Evolutionary conservation across 2,113 vertebrate species (phyloP), one percentile per base, ranked within the genome.

Genomic region (Tyto alba): DNA sequence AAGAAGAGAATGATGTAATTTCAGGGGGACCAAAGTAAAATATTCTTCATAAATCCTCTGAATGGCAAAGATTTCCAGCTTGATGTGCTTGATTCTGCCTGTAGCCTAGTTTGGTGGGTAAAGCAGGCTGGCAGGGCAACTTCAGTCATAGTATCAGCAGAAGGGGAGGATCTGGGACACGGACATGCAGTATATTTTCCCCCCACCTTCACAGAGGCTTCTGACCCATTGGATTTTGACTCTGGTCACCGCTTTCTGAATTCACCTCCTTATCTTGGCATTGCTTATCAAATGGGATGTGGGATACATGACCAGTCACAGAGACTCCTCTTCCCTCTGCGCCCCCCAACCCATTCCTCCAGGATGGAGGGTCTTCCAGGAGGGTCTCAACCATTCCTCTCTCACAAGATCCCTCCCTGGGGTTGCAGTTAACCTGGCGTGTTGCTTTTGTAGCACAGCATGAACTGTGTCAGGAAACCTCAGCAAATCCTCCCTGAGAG

Each of bases 21-120:
- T 89, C 86, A 83, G 52, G 40, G 38, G n/a, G 52, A 89, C 62
- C 45, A 84, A 94, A 97, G 64, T 80, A 77, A 96, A 96, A 81
- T 73, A 74, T 60, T 89, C 92, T 87, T 63, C 45, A 80, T 94
- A 80, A 91, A 83, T 78, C 53, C 40, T 85, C 34, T 48, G 55
- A 88, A 56, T 56, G 38, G 41, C 56, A 82, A 62, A 81, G 60
- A 47, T 34, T 95, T 87, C 30, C n/a, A 94, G 10, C 76, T 62
- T 3, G 0, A 15, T 78, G 76, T 38, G 60, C 3, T 2, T 53
- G 53, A 30, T 56, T 71, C 45, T 85, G n/a, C 55, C 60, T 72
- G 55, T 55, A 56, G 72, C 47, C 26, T 3, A 32, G 45, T 36
- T 5, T 53, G 48, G 47, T 45, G 64, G 36, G 30, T 76, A 34